Evolutionary conservation across 2,888 invertebrate genomes (phyloP).

Genomic region (Autographa pulchrina): DNA sequence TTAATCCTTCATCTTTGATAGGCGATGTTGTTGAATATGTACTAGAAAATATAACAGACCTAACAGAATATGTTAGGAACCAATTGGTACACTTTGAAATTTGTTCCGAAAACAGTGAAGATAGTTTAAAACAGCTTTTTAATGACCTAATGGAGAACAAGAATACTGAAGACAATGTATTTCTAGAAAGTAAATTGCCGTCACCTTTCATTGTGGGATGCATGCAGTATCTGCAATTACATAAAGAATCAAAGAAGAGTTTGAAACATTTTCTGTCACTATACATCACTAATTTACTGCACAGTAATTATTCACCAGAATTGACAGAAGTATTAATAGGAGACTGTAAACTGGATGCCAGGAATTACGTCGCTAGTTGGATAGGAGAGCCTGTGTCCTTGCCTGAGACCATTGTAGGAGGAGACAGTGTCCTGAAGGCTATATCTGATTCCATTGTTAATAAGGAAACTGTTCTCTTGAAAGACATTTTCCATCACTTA

Average conservation of each 20-base stretch:
- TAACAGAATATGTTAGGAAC: slow-evolving; percentile 75
- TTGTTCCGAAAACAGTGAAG: slow-evolving; percentile 73
- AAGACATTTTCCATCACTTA: slow-evolving; percentile 74
- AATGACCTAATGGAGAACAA: slow-evolving; percentile 79
- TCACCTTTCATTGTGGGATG: slow-evolving; percentile 84
- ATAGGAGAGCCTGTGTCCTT: slow-evolving; percentile 70
- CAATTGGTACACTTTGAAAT: slow-evolving; percentile 81
- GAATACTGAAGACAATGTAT: slow-evolving; percentile 73
- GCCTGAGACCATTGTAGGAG: slow-evolving; percentile 72
- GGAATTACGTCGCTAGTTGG: slow-evolving; percentile 89
- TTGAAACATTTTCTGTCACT: slow-evolving; percentile 81
- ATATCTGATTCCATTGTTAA: slow-evolving; percentile 82
- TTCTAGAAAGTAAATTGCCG: slow-evolving; percentile 81
- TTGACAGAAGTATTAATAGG: slow-evolving; percentile 85
- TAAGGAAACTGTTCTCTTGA: slow-evolving; percentile 70
- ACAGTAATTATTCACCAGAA: slow-evolving; percentile 89
- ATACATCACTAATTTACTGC: slow-evolving; percentile 88
- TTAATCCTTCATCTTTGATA: slow-evolving; percentile 74
- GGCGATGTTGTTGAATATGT: slow-evolving; percentile 80
- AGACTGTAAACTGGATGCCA: slow-evolving; percentile 82
- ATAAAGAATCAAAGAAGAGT: slow-evolving; percentile 77
- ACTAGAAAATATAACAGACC: slow-evolving; percentile 73
- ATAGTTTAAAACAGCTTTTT: slow-evolving; percentile 77
- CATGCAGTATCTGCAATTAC: slow-evolving; percentile 76
- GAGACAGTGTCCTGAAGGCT: slow-evolving; percentile 73